Base-by-base conservation (phyloP, 2,797 vertebrate species). In the Cichlasoma orientale region DNA sequence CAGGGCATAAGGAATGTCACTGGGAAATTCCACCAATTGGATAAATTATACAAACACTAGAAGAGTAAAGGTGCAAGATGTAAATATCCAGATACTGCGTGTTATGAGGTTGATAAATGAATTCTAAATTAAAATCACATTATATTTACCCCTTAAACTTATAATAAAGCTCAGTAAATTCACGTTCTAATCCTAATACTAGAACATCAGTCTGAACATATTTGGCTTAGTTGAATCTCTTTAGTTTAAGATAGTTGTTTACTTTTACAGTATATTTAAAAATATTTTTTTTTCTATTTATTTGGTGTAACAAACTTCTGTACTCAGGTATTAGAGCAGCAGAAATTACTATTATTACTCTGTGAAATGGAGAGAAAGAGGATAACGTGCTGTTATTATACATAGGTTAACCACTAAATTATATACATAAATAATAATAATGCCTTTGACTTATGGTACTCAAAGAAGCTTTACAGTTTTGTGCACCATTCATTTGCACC, bases 41-140 rank as follows among this genome's bases (percentile, higher is more conserved):
- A 14, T 47, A 47, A 47, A 47, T 4, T 13, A 47, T 19, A 19
- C 16, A 52, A 52, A 52, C 7, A 52, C 7, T 52, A 9, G 18
- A n/a, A 52, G 44, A 16, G 44, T 47, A 47, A 47, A 18, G 5
- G 14, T 47, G 14, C 16, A 19, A 14, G 18, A 50, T 2, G 5
- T 13, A 18, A 18, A 27, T 66, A 27, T 27, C 6, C 23, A 27
- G 12, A 50, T 53, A 21, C 19, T 10, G 18, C 18, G 21, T 21
- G 2, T 63, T 44, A 44, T 63, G 59, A 44, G 21, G 3, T 18
- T 41, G 25, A 23, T 47, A 16, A 44, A 47, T 3, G 3, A 52
- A 0, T 36, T 36, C 33, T 9, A 36, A 36, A 36, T 36, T 36
- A 3, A 36, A 36, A 36, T 36, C 8, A 10, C 10, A 9, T 36